Evolutionary conservation across 2,797 vertebrate species (phyloP).

Genomic region (Coracias cyanogaster): DNA sequence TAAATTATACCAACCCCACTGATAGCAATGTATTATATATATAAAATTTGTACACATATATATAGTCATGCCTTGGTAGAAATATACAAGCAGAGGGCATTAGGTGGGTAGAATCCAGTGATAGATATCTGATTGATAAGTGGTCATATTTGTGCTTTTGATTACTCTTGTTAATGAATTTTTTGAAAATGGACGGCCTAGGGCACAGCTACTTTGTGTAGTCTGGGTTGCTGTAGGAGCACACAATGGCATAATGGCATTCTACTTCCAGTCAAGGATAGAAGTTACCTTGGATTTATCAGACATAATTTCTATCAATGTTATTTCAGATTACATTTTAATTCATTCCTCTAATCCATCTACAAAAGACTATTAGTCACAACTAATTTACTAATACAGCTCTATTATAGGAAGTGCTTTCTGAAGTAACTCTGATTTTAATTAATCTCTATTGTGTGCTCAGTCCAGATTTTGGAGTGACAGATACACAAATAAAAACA

Average conservation of each 20-base stretch:
- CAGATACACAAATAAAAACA: slow-evolving; percentile 70
- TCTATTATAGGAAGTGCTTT: slow-evolving; percentile 75
- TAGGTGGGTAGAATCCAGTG: not conserved
- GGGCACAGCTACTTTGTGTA: slow-evolving; percentile 17
- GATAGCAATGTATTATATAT: not conserved
- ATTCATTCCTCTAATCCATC: slow-evolving; percentile 80
- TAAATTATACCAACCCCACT: not conserved
- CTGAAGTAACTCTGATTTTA: slow-evolving; percentile 80
- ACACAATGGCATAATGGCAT: slow-evolving; percentile 23
- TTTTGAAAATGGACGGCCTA: slow-evolving; percentile 15
- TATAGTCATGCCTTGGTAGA: not conserved
- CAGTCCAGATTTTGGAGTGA: slow-evolving; percentile 62
- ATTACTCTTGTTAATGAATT: slow-evolving; percentile 33
- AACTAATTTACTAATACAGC: slow-evolving; percentile 80
- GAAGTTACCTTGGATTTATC: slow-evolving; percentile 67
- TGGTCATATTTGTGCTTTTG: not conserved
- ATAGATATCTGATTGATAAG: not conserved
- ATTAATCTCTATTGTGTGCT: slow-evolving; percentile 75
- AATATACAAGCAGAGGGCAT: not conserved
- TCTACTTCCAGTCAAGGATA: not conserved
- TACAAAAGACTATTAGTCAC: slow-evolving; percentile 76
- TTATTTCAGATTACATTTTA: slow-evolving; percentile 78
- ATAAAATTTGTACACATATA: not conserved
- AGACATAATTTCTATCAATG: slow-evolving; percentile 68
- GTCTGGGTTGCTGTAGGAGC: not conserved